Percentiles rank a stretch among this genome's conserved stretches.
Evolutionary conservation across 2,113 vertebrate genomes (phyloP).

Genomic region (Catharus bicknelli): DNA sequence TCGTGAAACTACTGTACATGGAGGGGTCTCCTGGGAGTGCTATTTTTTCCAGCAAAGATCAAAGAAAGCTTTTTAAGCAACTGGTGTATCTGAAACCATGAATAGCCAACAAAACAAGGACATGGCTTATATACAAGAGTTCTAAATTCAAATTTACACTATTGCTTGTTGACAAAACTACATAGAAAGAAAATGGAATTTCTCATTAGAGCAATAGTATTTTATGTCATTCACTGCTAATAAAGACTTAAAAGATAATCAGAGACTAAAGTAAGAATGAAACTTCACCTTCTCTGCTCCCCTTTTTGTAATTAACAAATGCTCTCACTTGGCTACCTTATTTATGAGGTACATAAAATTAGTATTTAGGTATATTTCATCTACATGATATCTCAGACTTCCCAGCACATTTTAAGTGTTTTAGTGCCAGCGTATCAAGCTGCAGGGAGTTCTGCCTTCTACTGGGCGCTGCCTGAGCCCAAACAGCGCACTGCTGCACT

Average conservation of each 20-base stretch:
- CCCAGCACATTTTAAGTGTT: neutral
- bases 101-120: neutral
- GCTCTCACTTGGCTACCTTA: neutral
- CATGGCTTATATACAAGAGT: neutral
- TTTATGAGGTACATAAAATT: neutral
- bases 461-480: accelerated
- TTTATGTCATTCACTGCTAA: neutral
- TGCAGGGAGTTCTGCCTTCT: neutral
- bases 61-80: neutral
- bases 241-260: neutral
- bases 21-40: neutral
- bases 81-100: neutral
- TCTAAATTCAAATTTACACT: neutral
- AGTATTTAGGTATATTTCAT: neutral
- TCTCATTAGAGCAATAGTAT: neutral
- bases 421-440: neutral
- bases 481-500: accelerated
- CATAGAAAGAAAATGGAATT: neutral
- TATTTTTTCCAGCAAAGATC: neutral
- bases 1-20: no score
- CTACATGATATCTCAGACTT: neutral
- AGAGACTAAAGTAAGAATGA: neutral
- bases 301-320: neutral
- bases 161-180: neutral
- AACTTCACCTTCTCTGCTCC: neutral